These are phyloP conservation scores for Pseudochromis fuscus DNA, from an alignment of 2,797 vertebrate genomes.

Conservation along the genomic window DNA sequence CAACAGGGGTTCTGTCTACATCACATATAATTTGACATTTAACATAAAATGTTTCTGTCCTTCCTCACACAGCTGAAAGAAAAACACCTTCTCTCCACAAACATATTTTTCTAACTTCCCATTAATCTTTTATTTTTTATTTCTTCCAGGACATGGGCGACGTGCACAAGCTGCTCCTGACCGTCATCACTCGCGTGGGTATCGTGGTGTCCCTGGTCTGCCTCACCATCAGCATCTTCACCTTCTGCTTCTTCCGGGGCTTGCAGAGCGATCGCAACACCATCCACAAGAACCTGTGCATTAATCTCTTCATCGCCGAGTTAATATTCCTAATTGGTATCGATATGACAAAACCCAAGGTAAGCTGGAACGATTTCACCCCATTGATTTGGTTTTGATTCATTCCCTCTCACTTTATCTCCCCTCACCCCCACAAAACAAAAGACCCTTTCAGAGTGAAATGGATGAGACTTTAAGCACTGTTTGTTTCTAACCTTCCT, in stretches of 20 bases:
- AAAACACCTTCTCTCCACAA: not conserved
- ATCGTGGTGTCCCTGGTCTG: slow-evolving; percentile 97
- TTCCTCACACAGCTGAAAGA: not conserved
- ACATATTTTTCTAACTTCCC: not conserved
- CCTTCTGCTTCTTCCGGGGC: slow-evolving; percentile 99
- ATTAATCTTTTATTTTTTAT: not conserved
- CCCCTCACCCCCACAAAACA: slow-evolving; percentile 47
- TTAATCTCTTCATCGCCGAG: slow-evolving; percentile 98
- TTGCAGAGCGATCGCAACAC: slow-evolving; percentile 99
- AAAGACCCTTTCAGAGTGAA: slow-evolving; percentile 68
- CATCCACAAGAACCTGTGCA: slow-evolving; percentile 99
- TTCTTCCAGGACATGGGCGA: slow-evolving; percentile 86
- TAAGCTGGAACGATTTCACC: slow-evolving; percentile 80
- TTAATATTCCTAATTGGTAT: slow-evolving; percentile 99
- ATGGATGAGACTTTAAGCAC: slow-evolving; percentile 75
- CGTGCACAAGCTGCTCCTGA: slow-evolving; percentile 91
- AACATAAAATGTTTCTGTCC: not conserved
- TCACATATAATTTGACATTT: too few species aligned
- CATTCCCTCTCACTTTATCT: slow-evolving; percentile 57
- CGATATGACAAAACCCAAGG: slow-evolving; percentile 95
- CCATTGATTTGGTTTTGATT: slow-evolving; percentile 71
- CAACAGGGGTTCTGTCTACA: too few species aligned
- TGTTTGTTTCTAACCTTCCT: slow-evolving; percentile 77
- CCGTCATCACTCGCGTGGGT: slow-evolving; percentile 96
- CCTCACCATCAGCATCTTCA: slow-evolving; percentile 98